Conservation (phyloP, 2,888 invertebrate species). For the Pyralis farinalis region DNA sequence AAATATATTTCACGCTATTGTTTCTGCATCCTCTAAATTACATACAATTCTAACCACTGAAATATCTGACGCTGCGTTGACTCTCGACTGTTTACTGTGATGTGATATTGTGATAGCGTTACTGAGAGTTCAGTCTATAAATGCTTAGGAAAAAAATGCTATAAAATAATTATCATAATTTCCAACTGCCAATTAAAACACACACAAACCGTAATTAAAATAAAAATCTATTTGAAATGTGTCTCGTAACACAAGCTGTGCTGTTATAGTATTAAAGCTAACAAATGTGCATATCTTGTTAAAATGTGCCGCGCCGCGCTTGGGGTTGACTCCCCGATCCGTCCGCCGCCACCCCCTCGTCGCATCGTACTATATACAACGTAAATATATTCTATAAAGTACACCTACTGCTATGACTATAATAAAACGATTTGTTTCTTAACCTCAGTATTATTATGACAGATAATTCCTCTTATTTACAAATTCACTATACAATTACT, state of each 20-base stretch:
- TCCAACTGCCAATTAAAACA: slow-evolving; percentile 31
- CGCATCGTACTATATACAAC: slow-evolving; percentile 62
- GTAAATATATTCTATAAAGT: slow-evolving; percentile 64
- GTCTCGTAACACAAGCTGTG: slow-evolving; percentile 54
- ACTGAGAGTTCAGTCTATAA: slow-evolving; percentile 45
- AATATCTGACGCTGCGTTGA: slow-evolving; percentile 25
- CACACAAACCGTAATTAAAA: slow-evolving; percentile 25
- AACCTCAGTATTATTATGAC: slow-evolving; percentile 79
- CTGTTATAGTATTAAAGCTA: slow-evolving; percentile 65
- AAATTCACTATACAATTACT: slow-evolving; percentile 75
- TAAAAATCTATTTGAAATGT: slow-evolving; percentile 26
- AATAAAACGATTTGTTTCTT: slow-evolving; percentile 77
- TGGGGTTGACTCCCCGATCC: background rate
- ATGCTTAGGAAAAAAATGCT: slow-evolving; percentile 40
- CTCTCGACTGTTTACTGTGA: slow-evolving; percentile 46
- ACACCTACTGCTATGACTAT: slow-evolving; percentile 74
- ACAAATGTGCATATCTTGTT: slow-evolving; percentile 65
- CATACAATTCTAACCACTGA: slow-evolving; percentile 38
- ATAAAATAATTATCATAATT: slow-evolving; percentile 29
- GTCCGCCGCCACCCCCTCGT: slow-evolving; percentile 9
- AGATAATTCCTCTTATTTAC: slow-evolving; percentile 80
- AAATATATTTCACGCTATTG: slow-evolving; percentile 22
- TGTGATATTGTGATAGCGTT: slow-evolving; percentile 58
- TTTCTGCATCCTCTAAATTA: slow-evolving; percentile 39
- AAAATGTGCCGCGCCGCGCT: slow-evolving; percentile 33